Evolutionary conservation across 2,113 vertebrate species (phyloP).

Genomic region (Nematolebias whitei): DNA sequence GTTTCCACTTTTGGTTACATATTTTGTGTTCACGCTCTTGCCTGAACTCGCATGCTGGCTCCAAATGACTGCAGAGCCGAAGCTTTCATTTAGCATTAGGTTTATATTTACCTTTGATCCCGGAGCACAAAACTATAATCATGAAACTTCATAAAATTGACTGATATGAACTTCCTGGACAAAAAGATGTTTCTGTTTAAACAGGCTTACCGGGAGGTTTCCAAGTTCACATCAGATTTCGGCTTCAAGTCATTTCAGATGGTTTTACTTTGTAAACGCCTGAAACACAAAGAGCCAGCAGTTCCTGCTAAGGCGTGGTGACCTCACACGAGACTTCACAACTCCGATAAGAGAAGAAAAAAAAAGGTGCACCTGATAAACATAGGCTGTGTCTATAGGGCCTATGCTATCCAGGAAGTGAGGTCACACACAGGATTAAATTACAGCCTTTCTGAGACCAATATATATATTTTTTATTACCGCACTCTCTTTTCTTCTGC

Average conservation of each 20-base stretch:
- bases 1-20: no score
- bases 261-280: neutral
- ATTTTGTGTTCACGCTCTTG: slow-evolving; percentile 13
- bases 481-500: slow-evolving; percentile 10
- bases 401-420: slow-evolving; percentile 45
- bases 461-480: neutral
- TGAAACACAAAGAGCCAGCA: slow-evolving; percentile 5
- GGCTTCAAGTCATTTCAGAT: neutral
- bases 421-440: slow-evolving; percentile 33
- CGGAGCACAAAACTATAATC: neutral
- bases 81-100: neutral
- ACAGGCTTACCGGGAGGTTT: slow-evolving; percentile 48
- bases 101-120: slow-evolving; percentile 33
- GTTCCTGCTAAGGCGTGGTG: slow-evolving; percentile 24
- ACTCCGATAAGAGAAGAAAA: slow-evolving; percentile 38
- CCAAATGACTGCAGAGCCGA: neutral
- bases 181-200: neutral
- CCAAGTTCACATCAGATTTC: slow-evolving; percentile 16
- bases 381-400: neutral
- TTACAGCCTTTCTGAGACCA: slow-evolving; percentile 8
- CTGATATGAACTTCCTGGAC: neutral
- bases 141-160: slow-evolving; percentile 6
- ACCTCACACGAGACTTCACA: slow-evolving; percentile 37
- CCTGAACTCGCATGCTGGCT: neutral
- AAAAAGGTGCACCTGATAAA: slow-evolving; percentile 16